A percentile compares a stretch with the other conserved stretches of the same genome.
Evolutionary conservation across 2,888 invertebrate species (phyloP).

Genomic region (Elgonia sp.): DNA sequence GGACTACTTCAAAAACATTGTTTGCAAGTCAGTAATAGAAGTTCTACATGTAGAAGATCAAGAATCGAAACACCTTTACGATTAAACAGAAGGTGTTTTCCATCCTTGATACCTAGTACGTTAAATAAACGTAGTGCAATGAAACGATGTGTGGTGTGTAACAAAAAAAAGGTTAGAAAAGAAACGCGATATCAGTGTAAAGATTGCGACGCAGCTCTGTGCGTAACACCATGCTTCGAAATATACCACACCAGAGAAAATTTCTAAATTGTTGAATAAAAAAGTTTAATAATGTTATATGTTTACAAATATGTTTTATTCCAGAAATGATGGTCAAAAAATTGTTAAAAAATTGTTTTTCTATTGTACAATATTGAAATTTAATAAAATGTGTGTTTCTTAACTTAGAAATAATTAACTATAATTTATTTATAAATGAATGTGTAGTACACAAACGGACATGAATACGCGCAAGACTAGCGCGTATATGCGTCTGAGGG

Average conservation of each 20-base stretch:
- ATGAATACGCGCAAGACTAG: conserved; percentile 6
- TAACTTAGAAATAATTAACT: conserved; percentile 6
- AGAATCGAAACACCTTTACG: neutral
- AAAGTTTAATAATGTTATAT: neutral
- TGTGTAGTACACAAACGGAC: conserved; percentile 1
- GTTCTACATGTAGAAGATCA: conserved; percentile 5
- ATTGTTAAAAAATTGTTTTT: conserved; percentile 6
- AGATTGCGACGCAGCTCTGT: neutral
- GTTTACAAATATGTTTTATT: conserved; percentile 8
- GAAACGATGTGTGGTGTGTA: conserved; percentile 13
- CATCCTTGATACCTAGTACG: conserved; percentile 1
- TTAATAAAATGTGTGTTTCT: neutral
- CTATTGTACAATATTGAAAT: conserved; percentile 6
- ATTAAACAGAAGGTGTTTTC: conserved; percentile 3
- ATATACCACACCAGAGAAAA: neutral
- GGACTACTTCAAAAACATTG: conserved; percentile 7
- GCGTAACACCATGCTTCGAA: neutral
- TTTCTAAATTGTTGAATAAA: too few species aligned
- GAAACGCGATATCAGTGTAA: conserved; percentile 7
- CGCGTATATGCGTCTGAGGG: conserved; percentile 6
- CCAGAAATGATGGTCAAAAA: conserved; percentile 6
- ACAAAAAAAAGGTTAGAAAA: neutral
- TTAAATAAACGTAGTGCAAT: too few species aligned
- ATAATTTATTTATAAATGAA: conserved; percentile 1
- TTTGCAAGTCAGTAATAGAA: conserved; percentile 4